phyloP scores from a whole-genome alignment of 2,113 vertebrate genomes.

The Baryphthengus martii region DNA sequence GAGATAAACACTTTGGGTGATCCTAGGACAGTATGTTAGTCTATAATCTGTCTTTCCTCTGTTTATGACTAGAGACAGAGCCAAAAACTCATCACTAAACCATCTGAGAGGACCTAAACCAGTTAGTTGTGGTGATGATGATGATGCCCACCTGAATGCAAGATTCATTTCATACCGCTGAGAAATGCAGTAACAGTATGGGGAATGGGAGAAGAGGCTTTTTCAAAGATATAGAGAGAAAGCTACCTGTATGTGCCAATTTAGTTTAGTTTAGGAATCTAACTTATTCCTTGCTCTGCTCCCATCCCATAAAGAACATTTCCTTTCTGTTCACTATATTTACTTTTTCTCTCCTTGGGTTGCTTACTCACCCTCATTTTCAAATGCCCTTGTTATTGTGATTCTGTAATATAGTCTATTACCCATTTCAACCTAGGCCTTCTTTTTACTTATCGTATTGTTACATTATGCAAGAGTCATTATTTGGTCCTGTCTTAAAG shows the following conservation, averaged over 20 bases:
- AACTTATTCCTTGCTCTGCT: neutral
- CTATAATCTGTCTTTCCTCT: neutral
- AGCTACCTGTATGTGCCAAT: neutral
- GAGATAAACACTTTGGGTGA: neutral
- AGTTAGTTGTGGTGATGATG: neutral
- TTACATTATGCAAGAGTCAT: slow-evolving; percentile 46
- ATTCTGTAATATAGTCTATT: slow-evolving; percentile 9
- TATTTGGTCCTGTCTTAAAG: slow-evolving; percentile 29
- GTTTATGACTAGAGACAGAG: neutral
- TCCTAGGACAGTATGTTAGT: neutral
- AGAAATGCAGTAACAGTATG: neutral
- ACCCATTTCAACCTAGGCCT: neutral
- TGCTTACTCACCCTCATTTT: slow-evolving; percentile 3
- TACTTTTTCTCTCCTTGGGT: neutral
- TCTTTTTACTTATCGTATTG: slow-evolving; percentile 5
- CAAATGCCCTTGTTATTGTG: slow-evolving; percentile 28
- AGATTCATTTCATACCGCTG: neutral
- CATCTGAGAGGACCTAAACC: neutral
- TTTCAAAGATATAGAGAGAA: neutral
- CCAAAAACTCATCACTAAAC: neutral
- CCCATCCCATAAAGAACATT: neutral
- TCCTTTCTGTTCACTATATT: neutral
- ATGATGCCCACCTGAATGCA: neutral
- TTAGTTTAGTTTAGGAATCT: neutral
- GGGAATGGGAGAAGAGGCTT: neutral